Percentiles rank a stretch among this genome's conserved stretches.
phyloP scores from a whole-genome alignment of 2,888 invertebrate species.

The Metallyticus violacea region DNA sequence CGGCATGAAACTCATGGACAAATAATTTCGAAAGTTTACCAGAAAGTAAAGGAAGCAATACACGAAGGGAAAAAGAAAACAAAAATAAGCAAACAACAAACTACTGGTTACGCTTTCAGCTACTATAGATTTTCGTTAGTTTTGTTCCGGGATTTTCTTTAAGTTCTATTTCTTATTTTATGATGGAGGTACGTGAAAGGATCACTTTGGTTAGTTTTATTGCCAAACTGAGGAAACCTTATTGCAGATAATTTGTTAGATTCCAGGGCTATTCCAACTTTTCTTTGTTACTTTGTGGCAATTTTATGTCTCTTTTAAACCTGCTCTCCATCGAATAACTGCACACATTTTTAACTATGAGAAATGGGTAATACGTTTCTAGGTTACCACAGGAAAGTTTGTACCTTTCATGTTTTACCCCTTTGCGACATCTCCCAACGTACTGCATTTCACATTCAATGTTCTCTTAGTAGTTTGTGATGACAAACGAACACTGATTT shows the following conservation, averaged over 20 bases:
- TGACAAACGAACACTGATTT: too few species aligned
- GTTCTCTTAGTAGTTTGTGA: too few species aligned
- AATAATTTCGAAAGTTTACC: neutral
- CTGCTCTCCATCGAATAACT: neutral
- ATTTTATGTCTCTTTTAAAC: neutral
- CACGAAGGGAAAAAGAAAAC: neutral
- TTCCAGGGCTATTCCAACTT: neutral
- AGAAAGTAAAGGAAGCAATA: neutral
- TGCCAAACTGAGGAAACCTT: neutral
- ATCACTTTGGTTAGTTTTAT: neutral
- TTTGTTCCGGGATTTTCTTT: too few species aligned
- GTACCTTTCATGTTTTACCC: too few species aligned
- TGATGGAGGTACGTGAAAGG: neutral
- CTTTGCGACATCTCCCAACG: too few species aligned
- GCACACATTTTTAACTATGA: too few species aligned
- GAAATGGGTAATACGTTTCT: too few species aligned
- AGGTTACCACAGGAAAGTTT: too few species aligned
- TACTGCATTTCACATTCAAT: too few species aligned
- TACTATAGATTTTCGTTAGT: neutral
- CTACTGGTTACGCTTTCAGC: neutral
- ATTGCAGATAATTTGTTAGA: neutral
- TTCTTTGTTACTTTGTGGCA: neutral
- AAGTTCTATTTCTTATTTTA: too few species aligned
- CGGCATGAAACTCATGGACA: neutral
- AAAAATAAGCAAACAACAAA: neutral